Evolutionary conservation across 2,113 vertebrate genomes (phyloP).

Genomic region (Canis aureus): DNA sequence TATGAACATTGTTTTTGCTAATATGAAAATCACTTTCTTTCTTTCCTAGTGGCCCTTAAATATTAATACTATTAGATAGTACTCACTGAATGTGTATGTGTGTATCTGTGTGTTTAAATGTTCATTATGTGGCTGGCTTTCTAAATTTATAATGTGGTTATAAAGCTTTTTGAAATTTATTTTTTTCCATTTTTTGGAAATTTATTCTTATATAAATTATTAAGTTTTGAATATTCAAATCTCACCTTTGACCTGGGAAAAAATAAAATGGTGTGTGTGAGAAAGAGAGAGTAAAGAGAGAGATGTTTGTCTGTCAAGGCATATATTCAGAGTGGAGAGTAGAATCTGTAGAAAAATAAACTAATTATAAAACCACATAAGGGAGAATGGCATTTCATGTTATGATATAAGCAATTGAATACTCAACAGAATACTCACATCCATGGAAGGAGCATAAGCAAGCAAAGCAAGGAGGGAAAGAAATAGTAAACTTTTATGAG

Average conservation of each 20-base stretch:
- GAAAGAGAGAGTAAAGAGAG: neutral
- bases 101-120: conserved; percentile 15
- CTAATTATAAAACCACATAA: neutral
- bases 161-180: conserved; percentile 29
- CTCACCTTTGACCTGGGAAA: conserved; percentile 43
- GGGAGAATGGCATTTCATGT: neutral
- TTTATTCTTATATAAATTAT: neutral
- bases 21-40: conserved; percentile 27
- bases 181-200: conserved; percentile 12
- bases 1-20: conserved; percentile 58
- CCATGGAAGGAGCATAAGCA: neutral
- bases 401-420: neutral
- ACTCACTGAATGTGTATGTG: neutral
- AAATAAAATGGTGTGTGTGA: neutral
- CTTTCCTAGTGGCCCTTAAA: conserved; percentile 9
- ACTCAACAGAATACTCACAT: neutral
- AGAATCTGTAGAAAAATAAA: conserved; percentile 45
- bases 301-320: neutral
- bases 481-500: neutral
- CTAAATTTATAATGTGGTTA: conserved; percentile 30
- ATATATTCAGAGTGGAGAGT: neutral
- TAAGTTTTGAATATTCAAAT: conserved; percentile 41
- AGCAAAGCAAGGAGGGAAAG: neutral
- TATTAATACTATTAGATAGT: conserved; percentile 20
- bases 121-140: conserved; percentile 29